Percentiles rank a stretch among this genome's conserved stretches.
phyloP scores from a whole-genome alignment of 2,113 vertebrate genomes.

The Patagioenas fasciata region DNA sequence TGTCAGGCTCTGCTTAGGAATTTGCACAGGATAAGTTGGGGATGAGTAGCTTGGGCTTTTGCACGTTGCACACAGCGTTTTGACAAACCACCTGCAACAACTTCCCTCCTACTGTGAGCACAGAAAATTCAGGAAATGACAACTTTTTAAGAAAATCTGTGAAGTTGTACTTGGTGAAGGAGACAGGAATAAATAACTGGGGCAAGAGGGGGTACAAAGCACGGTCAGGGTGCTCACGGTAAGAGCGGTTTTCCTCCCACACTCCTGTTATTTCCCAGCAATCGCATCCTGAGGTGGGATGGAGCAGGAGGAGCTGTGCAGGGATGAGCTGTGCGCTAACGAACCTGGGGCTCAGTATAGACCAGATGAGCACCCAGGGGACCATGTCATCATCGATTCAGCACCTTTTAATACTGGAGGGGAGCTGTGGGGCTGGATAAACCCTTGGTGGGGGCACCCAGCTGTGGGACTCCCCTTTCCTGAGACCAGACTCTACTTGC shows the following conservation, averaged over 20 bases:
- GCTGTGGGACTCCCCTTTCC: background rate
- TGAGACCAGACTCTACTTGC: background rate
- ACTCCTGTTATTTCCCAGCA: rapidly evolving
- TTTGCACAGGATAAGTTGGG: background rate
- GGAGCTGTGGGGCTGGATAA: background rate
- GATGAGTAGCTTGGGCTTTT: background rate
- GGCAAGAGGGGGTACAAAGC: background rate
- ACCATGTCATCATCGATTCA: background rate
- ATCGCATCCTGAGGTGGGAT: background rate
- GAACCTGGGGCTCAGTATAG: background rate
- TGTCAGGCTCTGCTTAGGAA: background rate
- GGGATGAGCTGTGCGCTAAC: rapidly evolving
- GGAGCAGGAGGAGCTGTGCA: background rate
- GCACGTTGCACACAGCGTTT: rapidly evolving
- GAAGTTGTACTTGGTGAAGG: background rate
- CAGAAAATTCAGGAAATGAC: background rate
- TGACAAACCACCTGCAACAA: background rate
- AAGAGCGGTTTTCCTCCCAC: background rate
- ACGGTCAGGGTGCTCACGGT: rapidly evolving
- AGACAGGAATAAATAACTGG: background rate
- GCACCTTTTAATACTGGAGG: background rate
- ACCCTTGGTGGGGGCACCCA: background rate
- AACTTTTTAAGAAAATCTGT: background rate
- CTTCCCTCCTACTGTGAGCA: rapidly evolving
- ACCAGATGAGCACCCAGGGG: background rate